Evolutionary conservation across 2,888 invertebrate genomes (phyloP).

Genomic region (Gasteruption jaculator): DNA sequence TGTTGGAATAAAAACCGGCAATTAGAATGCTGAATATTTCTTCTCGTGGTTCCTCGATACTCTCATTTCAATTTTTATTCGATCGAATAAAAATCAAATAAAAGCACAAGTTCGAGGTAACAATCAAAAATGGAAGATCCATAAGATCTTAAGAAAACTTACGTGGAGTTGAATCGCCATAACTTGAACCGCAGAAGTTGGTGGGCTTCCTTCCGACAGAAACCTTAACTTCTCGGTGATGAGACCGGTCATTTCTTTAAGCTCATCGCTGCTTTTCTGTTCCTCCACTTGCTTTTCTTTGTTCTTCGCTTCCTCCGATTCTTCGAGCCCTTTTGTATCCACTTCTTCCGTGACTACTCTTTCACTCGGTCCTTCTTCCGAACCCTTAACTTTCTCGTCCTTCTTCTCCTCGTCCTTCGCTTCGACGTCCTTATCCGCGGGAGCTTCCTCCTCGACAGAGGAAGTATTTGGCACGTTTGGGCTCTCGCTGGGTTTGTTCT

Average conservation of each 20-base stretch:
- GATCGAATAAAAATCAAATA: neutral
- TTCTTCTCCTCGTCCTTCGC: constrained; percentile 36
- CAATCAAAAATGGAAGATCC: neutral
- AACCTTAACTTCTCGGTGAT: constrained; percentile 59
- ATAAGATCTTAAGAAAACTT: constrained; percentile 21
- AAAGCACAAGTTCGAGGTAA: neutral
- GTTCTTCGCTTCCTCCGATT: constrained; percentile 6
- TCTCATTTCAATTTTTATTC: neutral
- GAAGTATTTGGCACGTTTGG: no score
- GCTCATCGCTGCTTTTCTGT: constrained; percentile 32
- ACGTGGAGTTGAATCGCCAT: constrained; percentile 63
- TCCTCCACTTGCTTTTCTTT: constrained; percentile 22
- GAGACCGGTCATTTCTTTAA: constrained; percentile 50
- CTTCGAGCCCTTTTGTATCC: constrained; percentile 12
- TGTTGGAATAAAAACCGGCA: constrained; percentile 34
- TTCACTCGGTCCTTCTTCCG: constrained; percentile 46
- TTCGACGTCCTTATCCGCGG: constrained; percentile 23
- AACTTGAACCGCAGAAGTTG: constrained; percentile 58
- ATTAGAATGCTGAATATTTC: no score
- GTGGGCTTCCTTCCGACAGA: constrained; percentile 56
- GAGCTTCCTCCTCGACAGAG: no score
- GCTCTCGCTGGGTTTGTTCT: constrained; percentile 9
- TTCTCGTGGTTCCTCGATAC: neutral
- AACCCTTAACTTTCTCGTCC: constrained; percentile 44
- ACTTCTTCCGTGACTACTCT: constrained; percentile 32